A percentile compares a stretch with the other conserved stretches of the same genome.
phyloP scores from a whole-genome alignment of 1,140 invertebrate genomes.

The Drosophila kohkoa region DNA sequence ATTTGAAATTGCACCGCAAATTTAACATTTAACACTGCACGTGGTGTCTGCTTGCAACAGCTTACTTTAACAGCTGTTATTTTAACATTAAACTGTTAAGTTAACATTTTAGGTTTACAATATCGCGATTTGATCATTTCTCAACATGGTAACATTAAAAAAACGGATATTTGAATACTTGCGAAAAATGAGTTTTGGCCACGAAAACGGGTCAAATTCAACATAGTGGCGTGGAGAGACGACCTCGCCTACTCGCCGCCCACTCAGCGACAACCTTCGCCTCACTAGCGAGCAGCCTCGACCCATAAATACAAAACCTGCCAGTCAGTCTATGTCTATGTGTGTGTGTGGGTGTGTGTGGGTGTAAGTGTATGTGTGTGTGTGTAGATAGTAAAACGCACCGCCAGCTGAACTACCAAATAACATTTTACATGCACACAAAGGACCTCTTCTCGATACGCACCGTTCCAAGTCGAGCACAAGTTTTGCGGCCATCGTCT shows the following conservation, averaged over 20 bases:
- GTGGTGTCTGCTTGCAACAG: too few relatives aligned
- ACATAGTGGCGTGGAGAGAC: conserved; percentile 57
- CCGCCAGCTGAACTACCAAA: conserved; percentile 47
- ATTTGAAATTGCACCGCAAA: too few relatives aligned
- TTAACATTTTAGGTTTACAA: too few relatives aligned
- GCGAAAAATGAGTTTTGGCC: too few relatives aligned
- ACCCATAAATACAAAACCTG: conserved; percentile 72
- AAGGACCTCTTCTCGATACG: conserved; percentile 12
- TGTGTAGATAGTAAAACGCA: conserved; percentile 46
- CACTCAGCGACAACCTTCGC: conserved; percentile 56
- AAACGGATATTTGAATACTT: too few relatives aligned
- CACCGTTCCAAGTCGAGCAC: conserved; percentile 32
- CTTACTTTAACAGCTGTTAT: too few relatives aligned
- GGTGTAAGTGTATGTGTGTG: conserved; percentile 8
- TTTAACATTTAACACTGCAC: too few relatives aligned
- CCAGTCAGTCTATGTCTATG: conserved; percentile 21
- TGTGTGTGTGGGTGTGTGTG: conserved; percentile 6
- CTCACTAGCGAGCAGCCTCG: conserved; percentile 70
- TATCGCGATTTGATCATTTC: too few relatives aligned
- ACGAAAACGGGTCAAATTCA: too few relatives aligned
- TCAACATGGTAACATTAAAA: too few relatives aligned
- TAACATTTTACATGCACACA: conserved; percentile 36
- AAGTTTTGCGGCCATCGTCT: too few relatives aligned
- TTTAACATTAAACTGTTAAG: too few relatives aligned
- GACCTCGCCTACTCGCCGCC: conserved; percentile 31